Conservation (phyloP, 37 sponge, comb jelly and placozoan genomes). For the Diacarnus erythraeanus region DNA sequence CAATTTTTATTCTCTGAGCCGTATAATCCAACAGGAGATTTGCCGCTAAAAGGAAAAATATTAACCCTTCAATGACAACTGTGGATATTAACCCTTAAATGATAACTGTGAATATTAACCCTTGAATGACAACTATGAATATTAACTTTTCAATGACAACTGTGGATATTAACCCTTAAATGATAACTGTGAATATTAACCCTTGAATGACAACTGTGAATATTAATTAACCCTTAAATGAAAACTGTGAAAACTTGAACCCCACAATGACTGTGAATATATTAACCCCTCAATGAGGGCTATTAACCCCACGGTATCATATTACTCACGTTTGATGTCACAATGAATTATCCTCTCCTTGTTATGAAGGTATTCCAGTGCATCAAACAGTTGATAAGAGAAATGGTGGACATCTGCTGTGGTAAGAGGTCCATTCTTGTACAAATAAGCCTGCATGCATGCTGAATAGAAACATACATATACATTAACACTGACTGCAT, state of each 20-base stretch:
- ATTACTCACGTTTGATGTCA: slow-evolving; percentile 67
- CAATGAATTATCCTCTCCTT: slow-evolving; percentile 48
- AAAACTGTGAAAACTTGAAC: neutral
- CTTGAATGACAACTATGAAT: neutral
- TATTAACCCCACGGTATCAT: too few relatives aligned
- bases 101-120: neutral
- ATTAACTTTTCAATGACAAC: too few relatives aligned
- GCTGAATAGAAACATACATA: slow-evolving; percentile 23
- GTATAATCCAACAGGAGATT: slow-evolving; percentile 44
- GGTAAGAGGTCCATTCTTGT: slow-evolving; percentile 40
- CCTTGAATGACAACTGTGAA: neutral
- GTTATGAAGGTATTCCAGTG: slow-evolving; percentile 63
- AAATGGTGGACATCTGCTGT: slow-evolving; percentile 41
- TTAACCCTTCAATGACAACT: neutral
- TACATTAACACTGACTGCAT: too few relatives aligned
- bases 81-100: too few relatives aligned
- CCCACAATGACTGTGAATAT: neutral
- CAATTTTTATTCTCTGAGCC: slow-evolving; percentile 44
- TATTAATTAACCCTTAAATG: too few relatives aligned
- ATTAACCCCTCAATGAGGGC: neutral
- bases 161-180: neutral
- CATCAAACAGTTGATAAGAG: slow-evolving; percentile 63
- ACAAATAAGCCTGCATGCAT: slow-evolving; percentile 41
- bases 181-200: neutral
- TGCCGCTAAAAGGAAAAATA: slow-evolving; percentile 23